A percentile compares a stretch with the other conserved stretches of the same genome.
Evolutionary conservation across 2,797 vertebrate species (phyloP).

Genomic region (Alca torda): DNA sequence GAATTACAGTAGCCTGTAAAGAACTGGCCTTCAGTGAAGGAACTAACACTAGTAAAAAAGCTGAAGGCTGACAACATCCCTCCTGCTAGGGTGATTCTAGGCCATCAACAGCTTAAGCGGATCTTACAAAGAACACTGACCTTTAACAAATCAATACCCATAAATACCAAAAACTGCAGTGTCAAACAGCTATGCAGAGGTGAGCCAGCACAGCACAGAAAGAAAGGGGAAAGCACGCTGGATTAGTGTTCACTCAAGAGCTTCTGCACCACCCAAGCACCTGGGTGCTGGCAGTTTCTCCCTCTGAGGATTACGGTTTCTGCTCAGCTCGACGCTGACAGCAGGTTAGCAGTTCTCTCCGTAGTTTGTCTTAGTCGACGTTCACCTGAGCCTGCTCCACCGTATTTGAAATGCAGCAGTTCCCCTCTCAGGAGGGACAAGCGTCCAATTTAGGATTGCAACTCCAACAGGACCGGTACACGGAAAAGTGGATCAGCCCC

Average conservation of each 20-base stretch:
- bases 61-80: conserved; percentile 21
- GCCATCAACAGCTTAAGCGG: conserved; percentile 10
- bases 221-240: neutral
- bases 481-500: neutral
- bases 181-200: neutral
- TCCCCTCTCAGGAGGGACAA: neutral
- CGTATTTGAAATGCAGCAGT: neutral
- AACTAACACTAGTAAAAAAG: neutral
- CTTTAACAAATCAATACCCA: conserved; percentile 29
- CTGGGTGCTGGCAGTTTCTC: neutral
- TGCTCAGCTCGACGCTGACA: neutral
- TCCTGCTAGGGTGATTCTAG: neutral
- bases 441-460: neutral
- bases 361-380: neutral
- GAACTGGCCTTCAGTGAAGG: neutral
- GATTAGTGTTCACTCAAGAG: conserved; percentile 32
- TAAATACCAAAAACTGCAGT: neutral
- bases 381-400: neutral
- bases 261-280: neutral
- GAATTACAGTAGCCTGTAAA: neutral
- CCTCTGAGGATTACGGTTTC: neutral
- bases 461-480: neutral
- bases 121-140: neutral
- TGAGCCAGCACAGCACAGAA: neutral
- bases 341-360: neutral